Percentiles rank a stretch among this genome's conserved stretches.
phyloP scores from a whole-genome alignment of 2,113 vertebrate genomes.

The Catagonus wagneri region DNA sequence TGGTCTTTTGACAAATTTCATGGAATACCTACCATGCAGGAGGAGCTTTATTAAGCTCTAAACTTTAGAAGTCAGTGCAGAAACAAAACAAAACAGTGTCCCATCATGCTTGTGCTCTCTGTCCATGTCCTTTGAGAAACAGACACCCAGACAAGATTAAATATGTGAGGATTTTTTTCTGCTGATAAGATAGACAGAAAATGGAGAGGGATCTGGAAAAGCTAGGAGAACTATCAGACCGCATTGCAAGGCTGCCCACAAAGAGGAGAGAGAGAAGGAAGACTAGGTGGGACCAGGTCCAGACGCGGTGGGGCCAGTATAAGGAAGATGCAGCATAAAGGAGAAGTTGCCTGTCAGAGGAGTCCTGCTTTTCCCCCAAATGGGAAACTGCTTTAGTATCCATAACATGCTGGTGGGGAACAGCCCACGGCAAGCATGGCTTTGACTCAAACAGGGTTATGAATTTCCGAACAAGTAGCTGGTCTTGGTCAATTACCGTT shows the following conservation, averaged over 20 bases:
- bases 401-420: not conserved
- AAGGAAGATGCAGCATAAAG: not conserved
- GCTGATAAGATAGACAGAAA: not conserved
- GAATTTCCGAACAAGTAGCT: not conserved
- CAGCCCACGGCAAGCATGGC: not conserved
- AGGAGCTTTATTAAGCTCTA: not conserved
- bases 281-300: not conserved
- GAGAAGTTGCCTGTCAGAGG: not conserved
- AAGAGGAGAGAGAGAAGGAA: not conserved
- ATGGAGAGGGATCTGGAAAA: not conserved
- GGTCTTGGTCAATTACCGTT: not conserved
- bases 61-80: not conserved
- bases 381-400: not conserved
- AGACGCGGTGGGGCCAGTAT: fast-evolving
- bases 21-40: not conserved
- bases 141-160: not conserved
- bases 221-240: not conserved
- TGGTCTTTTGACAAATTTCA: not conserved
- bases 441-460: not conserved
- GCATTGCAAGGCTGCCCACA: not conserved
- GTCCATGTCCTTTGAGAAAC: not conserved
- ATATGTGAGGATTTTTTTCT: not conserved
- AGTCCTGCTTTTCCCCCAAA: not conserved
- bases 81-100: not conserved
- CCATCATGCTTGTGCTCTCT: not conserved